Base-by-base conservation (phyloP, 2,888 invertebrate genomes). In the Phyllotreta cruciferae region DNA sequence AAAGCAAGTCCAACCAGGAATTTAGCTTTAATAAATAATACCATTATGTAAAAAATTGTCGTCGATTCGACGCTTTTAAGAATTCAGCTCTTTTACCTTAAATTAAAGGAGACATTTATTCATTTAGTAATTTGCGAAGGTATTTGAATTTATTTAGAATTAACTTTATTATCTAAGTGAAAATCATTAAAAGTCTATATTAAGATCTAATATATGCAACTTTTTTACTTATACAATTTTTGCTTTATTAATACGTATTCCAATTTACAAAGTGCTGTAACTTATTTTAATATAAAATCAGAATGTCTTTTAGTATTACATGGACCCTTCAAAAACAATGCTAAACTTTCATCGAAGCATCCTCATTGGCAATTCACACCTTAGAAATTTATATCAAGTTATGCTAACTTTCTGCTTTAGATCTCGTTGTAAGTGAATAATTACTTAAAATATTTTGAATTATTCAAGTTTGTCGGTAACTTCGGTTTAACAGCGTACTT, bases 341-440 rank as follows among this genome's bases (percentile, higher is more conserved):
- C 37, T 10, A 44, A 35, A 56, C 36, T 44, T 56, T 44, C 56
- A 42, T 56, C 44, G 45, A 56, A 56, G 56, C 44, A 24, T 56
- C 44, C 13, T 56, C 56, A 45, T 56, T 56, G 45, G n/a, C 47
- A 56, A 38, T 56, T 56, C 38, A 56, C 56, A 56, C 47, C 47
- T 56, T 38, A 47, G 56, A 56, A 56, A 44, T 44, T 56, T 45
- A 36, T 44, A 56, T 41, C 42, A 56, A 42, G 11, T 56, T 44
- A 44, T 44, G n/a, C 13, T 35, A 45, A 56, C 37, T 47, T 56
- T 45, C 10, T 37, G 24, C 45, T 47, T 56, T 37, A 6, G 56
- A 56, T 56, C 56, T 56, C 24, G 8, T 41, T 42, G 41, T 44
- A 56, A 44, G 44, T 56, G 35, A 56, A 56, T 45, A 56, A 56